A percentile compares a stretch with the other conserved stretches of the same genome.
Conservation (phyloP, 1,140 invertebrate genomes). For the Cataglyphis hispanica region DNA sequence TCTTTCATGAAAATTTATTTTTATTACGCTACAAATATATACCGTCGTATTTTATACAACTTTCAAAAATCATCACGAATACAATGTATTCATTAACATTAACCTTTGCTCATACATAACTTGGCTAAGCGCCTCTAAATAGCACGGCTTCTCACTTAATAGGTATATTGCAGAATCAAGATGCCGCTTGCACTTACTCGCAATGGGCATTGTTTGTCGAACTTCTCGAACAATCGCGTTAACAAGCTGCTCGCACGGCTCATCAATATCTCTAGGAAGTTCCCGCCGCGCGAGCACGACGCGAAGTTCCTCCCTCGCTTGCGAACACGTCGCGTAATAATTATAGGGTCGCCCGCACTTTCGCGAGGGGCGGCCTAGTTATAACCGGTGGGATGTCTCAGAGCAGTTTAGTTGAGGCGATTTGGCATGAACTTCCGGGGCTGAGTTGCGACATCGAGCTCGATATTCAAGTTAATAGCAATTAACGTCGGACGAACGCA, state of each 20-base stretch:
- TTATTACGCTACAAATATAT: neutral
- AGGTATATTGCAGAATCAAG: slow-evolving; percentile 20
- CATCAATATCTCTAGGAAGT: slow-evolving; percentile 62
- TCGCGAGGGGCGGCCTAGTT: slow-evolving; percentile 45
- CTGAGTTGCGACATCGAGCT: slow-evolving; percentile 47
- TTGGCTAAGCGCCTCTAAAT: slow-evolving; percentile 20
- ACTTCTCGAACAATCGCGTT: slow-evolving; percentile 61
- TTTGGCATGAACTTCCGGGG: slow-evolving; percentile 61
- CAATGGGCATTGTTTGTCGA: slow-evolving; percentile 52
- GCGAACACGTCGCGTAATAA: slow-evolving; percentile 54
- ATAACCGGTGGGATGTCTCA: slow-evolving; percentile 40
- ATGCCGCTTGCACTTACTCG: slow-evolving; percentile 13
- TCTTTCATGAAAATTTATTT: neutral
- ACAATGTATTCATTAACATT: neutral
- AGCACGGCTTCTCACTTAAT: slow-evolving; percentile 40
- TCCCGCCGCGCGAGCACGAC: neutral
- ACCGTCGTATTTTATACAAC: neutral
- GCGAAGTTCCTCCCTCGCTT: slow-evolving; percentile 43
- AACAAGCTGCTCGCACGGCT: slow-evolving; percentile 58
- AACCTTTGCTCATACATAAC: neutral
- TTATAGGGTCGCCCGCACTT: slow-evolving; percentile 46
- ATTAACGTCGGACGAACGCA: slow-evolving; percentile 54
- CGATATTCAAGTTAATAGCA: slow-evolving; percentile 70
- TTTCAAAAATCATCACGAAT: neutral
- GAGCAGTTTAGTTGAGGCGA: slow-evolving; percentile 62